Conservation (phyloP, 2,888 invertebrate genomes). For the Aplocera efformata region DNA sequence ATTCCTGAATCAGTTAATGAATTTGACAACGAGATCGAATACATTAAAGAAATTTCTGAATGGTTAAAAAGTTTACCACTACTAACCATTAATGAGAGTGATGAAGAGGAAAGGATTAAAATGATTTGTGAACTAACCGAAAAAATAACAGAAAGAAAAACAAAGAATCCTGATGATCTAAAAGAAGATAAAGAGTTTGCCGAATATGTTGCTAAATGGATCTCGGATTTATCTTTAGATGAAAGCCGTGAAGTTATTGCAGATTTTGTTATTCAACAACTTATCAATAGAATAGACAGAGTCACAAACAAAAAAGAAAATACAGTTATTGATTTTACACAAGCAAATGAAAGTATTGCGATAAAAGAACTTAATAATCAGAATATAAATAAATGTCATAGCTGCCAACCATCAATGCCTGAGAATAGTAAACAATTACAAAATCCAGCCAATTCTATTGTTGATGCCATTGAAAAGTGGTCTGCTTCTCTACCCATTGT, state of each 20-base stretch:
- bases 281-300: conserved; percentile 45
- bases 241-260: conserved; percentile 33
- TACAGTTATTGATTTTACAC: conserved; percentile 1
- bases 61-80: conserved; percentile 57
- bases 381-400: conserved; percentile 5
- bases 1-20: conserved; percentile 38
- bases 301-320: conserved; percentile 20
- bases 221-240: conserved; percentile 45
- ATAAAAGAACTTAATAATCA: neutral
- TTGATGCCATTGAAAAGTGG: conserved; percentile 54
- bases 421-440: conserved; percentile 13
- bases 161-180: conserved; percentile 25
- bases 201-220: conserved; percentile 45
- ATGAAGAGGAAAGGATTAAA: conserved; percentile 31
- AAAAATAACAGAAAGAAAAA: conserved; percentile 37
- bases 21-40: conserved; percentile 43
- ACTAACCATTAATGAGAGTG: conserved; percentile 30
- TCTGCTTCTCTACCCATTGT: conserved; percentile 45
- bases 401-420: conserved; percentile 6
- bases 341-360: neutral
- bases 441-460: conserved; percentile 35
- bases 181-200: conserved; percentile 32
- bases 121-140: conserved; percentile 49
- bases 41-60: conserved; percentile 51
- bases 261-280: conserved; percentile 42